Evolutionary conservation across 1,140 invertebrate genomes (phyloP).

Genomic region (Tribolium madens): DNA sequence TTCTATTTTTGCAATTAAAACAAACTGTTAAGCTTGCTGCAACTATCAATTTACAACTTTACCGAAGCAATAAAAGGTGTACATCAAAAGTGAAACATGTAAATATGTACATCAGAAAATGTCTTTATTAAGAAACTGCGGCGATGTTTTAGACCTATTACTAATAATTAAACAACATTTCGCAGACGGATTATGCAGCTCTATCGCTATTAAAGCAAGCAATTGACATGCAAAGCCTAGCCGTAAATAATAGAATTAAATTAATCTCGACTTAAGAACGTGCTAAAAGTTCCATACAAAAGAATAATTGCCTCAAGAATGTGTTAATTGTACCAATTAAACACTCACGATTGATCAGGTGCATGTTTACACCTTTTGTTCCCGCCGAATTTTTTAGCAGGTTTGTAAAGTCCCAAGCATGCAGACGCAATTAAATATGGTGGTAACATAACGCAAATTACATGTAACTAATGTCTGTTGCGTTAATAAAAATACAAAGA

Average conservation of each 20-base stretch:
- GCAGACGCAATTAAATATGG: slow-evolving; percentile 30
- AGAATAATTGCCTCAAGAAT: not conserved
- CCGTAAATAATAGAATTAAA: not conserved
- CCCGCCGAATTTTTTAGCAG: not conserved
- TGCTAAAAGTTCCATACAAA: not conserved
- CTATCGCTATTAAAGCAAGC: not conserved
- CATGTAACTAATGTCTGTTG: slow-evolving; percentile 46
- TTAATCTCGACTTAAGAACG: not conserved
- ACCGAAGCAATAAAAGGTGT: not conserved
- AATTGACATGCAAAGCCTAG: not conserved
- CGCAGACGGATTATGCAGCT: too few relatives aligned
- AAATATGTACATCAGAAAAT: too few relatives aligned
- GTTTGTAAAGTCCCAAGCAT: not conserved
- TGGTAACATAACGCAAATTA: slow-evolving; percentile 41
- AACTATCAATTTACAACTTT: not conserved
- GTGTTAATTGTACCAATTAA: not conserved
- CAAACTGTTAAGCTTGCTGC: too few relatives aligned
- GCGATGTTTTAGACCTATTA: too few relatives aligned
- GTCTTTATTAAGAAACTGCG: too few relatives aligned
- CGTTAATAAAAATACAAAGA: slow-evolving; percentile 50
- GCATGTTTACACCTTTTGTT: not conserved
- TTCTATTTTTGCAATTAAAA: not conserved
- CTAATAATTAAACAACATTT: too few relatives aligned
- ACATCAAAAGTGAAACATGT: too few relatives aligned
- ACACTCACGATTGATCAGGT: not conserved